Evolutionary conservation across 2,888 invertebrate genomes (phyloP).

Genomic region (Plebejus argus): DNA sequence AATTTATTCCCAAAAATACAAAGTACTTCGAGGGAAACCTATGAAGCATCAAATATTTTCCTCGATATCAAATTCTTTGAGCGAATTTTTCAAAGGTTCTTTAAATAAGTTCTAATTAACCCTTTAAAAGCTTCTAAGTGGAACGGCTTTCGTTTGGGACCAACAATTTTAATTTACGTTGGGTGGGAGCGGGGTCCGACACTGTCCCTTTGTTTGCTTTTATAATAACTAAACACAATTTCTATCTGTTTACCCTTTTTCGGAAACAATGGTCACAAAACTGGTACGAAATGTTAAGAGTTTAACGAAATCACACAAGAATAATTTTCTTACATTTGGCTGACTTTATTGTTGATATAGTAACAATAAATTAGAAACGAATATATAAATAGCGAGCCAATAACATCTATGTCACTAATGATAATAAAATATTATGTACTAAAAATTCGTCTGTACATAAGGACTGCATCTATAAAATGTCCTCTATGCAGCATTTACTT

Average conservation of each 20-base stretch:
- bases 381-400: too few relatives aligned
- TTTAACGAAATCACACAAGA: neutral
- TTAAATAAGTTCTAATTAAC: conserved; percentile 44
- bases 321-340: too few relatives aligned
- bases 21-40: neutral
- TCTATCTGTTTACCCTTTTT: neutral
- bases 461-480: too few relatives aligned
- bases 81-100: conserved; percentile 38
- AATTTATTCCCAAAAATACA: neutral
- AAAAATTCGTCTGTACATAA: too few relatives aligned
- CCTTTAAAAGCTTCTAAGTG: conserved; percentile 44
- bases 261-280: neutral
- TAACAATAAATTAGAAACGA: too few relatives aligned
- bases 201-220: conserved; percentile 32
- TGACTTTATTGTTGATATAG: too few relatives aligned
- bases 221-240: conserved; percentile 25
- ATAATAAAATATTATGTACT: too few relatives aligned
- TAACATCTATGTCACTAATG: too few relatives aligned
- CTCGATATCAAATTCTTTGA: conserved; percentile 36
- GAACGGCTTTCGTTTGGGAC: conserved; percentile 40
- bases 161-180: conserved; percentile 42
- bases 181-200: conserved; percentile 37
- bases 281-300: neutral
- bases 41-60: conserved; percentile 8
- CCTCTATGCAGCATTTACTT: too few relatives aligned